phyloP scores from a whole-genome alignment of 2,113 vertebrate genomes.

The Struthidea cinerea region DNA sequence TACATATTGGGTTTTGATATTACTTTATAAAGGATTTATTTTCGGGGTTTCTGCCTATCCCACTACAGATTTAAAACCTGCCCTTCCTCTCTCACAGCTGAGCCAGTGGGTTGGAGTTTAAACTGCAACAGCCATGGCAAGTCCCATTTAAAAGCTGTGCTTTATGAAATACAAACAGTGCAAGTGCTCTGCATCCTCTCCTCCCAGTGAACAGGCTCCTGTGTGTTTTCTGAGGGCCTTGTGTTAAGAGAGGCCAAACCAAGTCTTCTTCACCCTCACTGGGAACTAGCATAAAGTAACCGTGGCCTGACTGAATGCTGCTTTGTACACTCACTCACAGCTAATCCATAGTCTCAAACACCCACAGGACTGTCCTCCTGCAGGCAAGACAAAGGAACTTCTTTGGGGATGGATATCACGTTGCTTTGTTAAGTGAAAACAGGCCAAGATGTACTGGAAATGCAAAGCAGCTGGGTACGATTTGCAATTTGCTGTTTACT shows the following conservation, averaged over 20 bases:
- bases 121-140: not conserved
- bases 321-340: not conserved
- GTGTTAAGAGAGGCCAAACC: not conserved
- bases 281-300: not conserved
- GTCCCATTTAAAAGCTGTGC: not conserved
- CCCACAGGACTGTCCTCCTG: not conserved
- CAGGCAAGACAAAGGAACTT: not conserved
- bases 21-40: not conserved
- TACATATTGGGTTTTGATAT: not conserved
- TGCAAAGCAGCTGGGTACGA: fast-evolving
- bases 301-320: not conserved
- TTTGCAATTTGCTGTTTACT: not conserved
- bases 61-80: not conserved
- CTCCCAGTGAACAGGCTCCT: fast-evolving
- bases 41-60: not conserved
- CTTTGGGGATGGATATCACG: not conserved
- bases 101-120: not conserved
- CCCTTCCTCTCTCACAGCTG: not conserved
- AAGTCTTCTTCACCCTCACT: not conserved
- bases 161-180: not conserved
- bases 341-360: not conserved
- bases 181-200: not conserved
- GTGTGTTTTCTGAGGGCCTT: not conserved
- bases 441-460: not conserved
- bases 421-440: not conserved